These are phyloP conservation scores for Thamnophis elegans DNA, from an alignment of 2,797 vertebrate species.

Conservation along the genomic window DNA sequence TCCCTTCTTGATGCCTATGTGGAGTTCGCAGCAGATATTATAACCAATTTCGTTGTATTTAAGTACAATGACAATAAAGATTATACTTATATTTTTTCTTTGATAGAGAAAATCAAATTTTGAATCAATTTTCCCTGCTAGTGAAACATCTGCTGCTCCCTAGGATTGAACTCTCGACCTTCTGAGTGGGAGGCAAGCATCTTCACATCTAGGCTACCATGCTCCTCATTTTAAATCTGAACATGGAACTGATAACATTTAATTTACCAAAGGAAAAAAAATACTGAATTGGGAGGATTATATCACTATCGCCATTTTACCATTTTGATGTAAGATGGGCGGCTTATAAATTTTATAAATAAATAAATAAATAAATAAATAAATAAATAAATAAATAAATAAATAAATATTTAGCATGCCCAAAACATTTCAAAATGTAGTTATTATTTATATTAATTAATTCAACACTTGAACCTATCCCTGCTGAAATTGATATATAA, in stretches of 20 bases:
- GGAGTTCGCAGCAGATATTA: background rate
- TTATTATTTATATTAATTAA: background rate
- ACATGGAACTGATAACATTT: background rate
- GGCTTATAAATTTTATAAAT: background rate
- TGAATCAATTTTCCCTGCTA: background rate
- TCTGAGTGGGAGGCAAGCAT: background rate
- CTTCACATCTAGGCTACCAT: background rate
- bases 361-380: too few species aligned
- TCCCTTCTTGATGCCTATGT: background rate
- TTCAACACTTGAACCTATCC: rapidly evolving
- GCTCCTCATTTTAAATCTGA: background rate
- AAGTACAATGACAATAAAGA: too few species aligned
- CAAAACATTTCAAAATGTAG: conserved; percentile 13
- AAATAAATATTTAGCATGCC: background rate
- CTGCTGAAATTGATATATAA: background rate
- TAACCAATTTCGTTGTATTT: too few species aligned
- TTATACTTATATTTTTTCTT: background rate
- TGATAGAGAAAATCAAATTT: background rate
- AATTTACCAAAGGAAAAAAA: background rate
- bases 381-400: background rate
- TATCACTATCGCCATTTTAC: background rate
- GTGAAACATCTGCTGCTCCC: background rate
- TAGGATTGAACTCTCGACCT: background rate
- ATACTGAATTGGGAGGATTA: background rate
- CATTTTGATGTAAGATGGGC: background rate